Percentiles rank a stretch among this genome's conserved stretches.
These are phyloP conservation scores for Danaus chrysippus DNA, from an alignment of 2,888 invertebrate species.

Conservation along the genomic window DNA sequence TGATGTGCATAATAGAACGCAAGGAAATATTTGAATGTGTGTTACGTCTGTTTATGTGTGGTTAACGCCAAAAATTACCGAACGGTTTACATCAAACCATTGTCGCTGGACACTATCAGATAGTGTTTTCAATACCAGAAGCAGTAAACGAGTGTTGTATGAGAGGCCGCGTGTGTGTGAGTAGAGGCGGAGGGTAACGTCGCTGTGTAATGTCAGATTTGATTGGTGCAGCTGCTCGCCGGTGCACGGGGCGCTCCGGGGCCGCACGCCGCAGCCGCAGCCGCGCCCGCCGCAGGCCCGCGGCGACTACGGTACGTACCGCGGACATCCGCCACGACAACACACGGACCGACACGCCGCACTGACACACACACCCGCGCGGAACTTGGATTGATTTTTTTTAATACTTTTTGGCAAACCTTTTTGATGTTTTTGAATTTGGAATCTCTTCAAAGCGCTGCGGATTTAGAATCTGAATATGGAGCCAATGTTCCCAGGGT, in stretches of 20 bases:
- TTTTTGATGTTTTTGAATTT: neutral
- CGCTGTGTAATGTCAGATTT: conserved; percentile 69
- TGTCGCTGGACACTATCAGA: too few relatives aligned
- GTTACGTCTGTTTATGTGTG: too few relatives aligned
- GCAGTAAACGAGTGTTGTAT: neutral
- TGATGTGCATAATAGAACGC: too few relatives aligned
- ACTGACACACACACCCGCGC: conserved; percentile 31
- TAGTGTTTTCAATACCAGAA: too few relatives aligned
- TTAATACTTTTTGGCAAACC: neutral
- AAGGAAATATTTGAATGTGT: too few relatives aligned
- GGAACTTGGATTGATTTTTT: conserved; percentile 18
- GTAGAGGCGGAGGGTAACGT: conserved; percentile 45
- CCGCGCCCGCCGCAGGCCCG: conserved; percentile 82
- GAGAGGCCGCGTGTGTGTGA: neutral
- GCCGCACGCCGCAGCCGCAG: conserved; percentile 76
- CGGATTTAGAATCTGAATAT: too few relatives aligned
- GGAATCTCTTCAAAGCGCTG: neutral
- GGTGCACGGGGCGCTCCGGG: conserved; percentile 86
- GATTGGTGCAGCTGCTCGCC: conserved; percentile 83
- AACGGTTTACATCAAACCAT: too few relatives aligned
- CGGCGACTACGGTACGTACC: conserved; percentile 93
- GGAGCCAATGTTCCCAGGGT: too few relatives aligned
- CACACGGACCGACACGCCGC: conserved; percentile 17
- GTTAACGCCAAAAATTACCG: too few relatives aligned
- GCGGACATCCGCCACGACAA: conserved; percentile 22